phyloP scores from a whole-genome alignment of 2,888 invertebrate species.

The Noctua janthina region DNA sequence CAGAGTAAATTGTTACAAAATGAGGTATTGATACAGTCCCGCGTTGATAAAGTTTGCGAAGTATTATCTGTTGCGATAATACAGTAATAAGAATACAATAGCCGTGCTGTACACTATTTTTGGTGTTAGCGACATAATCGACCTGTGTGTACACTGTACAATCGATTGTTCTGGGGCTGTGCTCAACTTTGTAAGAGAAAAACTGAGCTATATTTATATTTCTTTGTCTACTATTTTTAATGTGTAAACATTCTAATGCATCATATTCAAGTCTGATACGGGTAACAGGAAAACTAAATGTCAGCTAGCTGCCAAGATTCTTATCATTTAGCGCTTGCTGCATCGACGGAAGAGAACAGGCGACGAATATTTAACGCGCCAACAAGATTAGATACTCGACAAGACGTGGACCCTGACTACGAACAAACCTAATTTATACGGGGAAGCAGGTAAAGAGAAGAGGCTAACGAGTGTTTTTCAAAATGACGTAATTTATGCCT shows the following conservation, averaged over 20 bases:
- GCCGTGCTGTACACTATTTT: slow-evolving; percentile 34
- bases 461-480: neutral
- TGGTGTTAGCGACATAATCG: slow-evolving; percentile 9
- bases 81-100: slow-evolving; percentile 48
- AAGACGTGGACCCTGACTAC: neutral
- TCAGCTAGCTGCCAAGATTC: slow-evolving; percentile 43
- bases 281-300: slow-evolving; percentile 26
- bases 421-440: neutral
- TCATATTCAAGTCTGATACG: slow-evolving; percentile 33
- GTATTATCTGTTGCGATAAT: slow-evolving; percentile 53
- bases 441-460: neutral
- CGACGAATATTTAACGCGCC: slow-evolving; percentile 13
- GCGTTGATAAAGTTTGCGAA: slow-evolving; percentile 47
- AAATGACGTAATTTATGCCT: neutral
- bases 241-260: slow-evolving; percentile 1
- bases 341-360: slow-evolving; percentile 18
- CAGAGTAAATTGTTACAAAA: slow-evolving; percentile 39
- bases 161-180: slow-evolving; percentile 9
- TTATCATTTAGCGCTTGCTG: slow-evolving; percentile 33
- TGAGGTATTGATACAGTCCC: slow-evolving; percentile 42
- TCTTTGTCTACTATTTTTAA: neutral
- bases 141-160: neutral
- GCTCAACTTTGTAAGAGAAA: neutral
- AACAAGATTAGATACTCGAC: slow-evolving; percentile 1
- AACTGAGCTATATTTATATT: neutral